phyloP scores from a whole-genome alignment of 1,140 invertebrate genomes.

The Apis florea region DNA sequence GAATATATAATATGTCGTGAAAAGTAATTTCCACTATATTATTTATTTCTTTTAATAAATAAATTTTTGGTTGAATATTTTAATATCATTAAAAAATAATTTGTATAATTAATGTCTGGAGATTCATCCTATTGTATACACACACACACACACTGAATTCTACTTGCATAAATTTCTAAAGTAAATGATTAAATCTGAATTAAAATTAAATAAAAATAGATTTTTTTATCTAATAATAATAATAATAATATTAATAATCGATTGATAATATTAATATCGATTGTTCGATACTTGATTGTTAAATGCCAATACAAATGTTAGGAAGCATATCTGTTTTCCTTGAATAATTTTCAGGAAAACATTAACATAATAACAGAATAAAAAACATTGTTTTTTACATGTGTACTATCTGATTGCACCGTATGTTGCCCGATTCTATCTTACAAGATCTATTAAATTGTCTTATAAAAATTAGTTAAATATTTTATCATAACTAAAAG shows the following conservation, averaged over 20 bases:
- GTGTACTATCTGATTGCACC: background rate
- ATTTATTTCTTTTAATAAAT: background rate
- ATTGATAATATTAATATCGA: background rate
- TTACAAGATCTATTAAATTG: slow-evolving; percentile 22
- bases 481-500: background rate
- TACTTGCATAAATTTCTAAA: too few species aligned
- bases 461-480: slow-evolving; percentile 13
- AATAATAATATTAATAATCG: too few species aligned
- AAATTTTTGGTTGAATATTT: background rate
- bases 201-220: background rate
- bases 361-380: slow-evolving; percentile 21
- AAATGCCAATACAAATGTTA: background rate
- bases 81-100: background rate
- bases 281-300: background rate
- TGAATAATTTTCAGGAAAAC: background rate
- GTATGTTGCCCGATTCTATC: slow-evolving; percentile 3
- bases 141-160: too few species aligned
- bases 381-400: slow-evolving; percentile 11
- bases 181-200: background rate
- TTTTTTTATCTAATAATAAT: background rate
- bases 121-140: background rate
- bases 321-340: slow-evolving; percentile 9
- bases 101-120: background rate
- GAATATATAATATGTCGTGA: background rate
- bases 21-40: background rate